Conservation (phyloP, 2,888 invertebrate genomes). For the Lepetodrilus schrolli region DNA sequence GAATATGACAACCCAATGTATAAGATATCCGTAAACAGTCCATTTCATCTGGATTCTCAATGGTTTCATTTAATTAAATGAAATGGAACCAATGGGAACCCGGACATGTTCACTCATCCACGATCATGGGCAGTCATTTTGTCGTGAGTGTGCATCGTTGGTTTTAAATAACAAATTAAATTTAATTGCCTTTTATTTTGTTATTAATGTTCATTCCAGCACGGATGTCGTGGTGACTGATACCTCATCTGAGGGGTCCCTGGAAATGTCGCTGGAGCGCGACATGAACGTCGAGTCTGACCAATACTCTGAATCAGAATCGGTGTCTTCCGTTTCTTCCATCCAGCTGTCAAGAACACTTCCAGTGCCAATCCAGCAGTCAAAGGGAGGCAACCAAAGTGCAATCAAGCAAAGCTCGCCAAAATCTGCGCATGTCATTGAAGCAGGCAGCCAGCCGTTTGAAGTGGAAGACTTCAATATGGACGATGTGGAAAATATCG, state of each 20-base stretch:
- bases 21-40: too few relatives aligned
- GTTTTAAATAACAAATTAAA: too few relatives aligned
- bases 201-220: too few relatives aligned
- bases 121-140: too few relatives aligned
- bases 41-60: too few relatives aligned
- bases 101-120: too few relatives aligned
- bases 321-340: background rate
- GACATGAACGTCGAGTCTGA: background rate
- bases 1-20: too few relatives aligned
- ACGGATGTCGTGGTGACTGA: background rate
- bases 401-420: slow-evolving; percentile 16
- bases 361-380: background rate
- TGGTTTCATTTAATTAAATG: too few relatives aligned
- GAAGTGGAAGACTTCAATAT: background rate
- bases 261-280: background rate
- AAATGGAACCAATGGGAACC: too few relatives aligned
- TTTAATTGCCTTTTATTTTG: too few relatives aligned
- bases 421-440: background rate
- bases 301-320: background rate
- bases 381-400: background rate
- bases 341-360: background rate
- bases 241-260: background rate
- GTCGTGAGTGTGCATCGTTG: too few relatives aligned
- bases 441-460: background rate
- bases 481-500: slow-evolving; percentile 1